Percentiles rank a stretch among this genome's conserved stretches.
Conservation (phyloP, 2,113 vertebrate genomes). For the Notiomystis cincta region DNA sequence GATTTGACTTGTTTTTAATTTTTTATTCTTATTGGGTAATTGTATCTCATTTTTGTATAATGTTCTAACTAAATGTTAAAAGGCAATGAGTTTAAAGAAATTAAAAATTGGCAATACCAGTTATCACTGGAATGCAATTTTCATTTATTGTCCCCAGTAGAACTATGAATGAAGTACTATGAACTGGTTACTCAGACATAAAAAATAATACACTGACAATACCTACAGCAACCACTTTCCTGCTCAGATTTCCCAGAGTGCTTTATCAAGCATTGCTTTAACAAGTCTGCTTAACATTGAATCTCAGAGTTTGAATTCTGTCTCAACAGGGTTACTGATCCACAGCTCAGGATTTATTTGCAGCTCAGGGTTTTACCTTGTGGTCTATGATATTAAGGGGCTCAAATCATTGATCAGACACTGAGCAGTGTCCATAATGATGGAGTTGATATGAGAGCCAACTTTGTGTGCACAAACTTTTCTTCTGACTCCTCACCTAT, state of each 20-base stretch:
- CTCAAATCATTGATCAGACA: background rate
- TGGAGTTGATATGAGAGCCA: background rate
- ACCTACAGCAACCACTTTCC: background rate
- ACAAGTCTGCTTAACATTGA: background rate
- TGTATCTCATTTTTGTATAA: background rate
- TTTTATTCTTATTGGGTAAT: background rate
- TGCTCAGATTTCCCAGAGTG: background rate
- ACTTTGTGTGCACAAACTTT: background rate
- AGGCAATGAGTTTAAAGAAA: background rate
- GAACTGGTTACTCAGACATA: background rate
- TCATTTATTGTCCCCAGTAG: background rate
- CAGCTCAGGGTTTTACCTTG: background rate
- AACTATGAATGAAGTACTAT: background rate
- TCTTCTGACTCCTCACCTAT: background rate
- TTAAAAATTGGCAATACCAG: background rate
- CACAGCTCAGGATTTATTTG: background rate
- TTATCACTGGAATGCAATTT: background rate
- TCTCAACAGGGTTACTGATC: background rate
- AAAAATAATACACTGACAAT: background rate
- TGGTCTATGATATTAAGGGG: background rate
- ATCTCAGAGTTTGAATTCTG: background rate
- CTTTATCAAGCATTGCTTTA: background rate
- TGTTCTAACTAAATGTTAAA: background rate
- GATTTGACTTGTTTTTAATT: background rate
- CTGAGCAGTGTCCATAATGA: background rate